Conservation (phyloP, 1,140 invertebrate species). For the Kradibia gibbosae region DNA sequence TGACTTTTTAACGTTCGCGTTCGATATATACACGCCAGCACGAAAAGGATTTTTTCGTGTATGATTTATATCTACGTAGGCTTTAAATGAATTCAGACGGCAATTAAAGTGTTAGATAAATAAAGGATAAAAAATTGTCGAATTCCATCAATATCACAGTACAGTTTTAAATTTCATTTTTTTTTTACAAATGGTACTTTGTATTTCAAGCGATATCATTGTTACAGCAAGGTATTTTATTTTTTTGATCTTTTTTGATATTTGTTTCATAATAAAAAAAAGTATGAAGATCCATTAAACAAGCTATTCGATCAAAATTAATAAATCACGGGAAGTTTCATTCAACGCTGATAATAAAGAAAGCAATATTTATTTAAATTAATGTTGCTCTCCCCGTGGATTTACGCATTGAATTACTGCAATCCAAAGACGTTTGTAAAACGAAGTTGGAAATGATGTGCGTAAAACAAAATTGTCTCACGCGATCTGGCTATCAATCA, state of each 20-base stretch:
- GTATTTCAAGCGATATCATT: no score
- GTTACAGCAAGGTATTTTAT: no score
- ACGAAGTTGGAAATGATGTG: not conserved
- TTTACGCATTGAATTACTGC: not conserved
- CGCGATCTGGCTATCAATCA: slow-evolving; percentile 47
- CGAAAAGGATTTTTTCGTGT: not conserved
- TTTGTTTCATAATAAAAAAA: no score
- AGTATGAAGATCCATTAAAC: not conserved
- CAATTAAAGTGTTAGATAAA: no score
- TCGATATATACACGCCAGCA: no score
- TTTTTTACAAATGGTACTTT: no score
- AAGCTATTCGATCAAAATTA: not conserved
- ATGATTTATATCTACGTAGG: no score
- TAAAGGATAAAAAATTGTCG: no score
- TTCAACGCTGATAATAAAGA: not conserved
- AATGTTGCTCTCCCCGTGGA: not conserved
- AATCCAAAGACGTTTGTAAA: not conserved
- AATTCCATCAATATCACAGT: no score
- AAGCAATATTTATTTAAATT: not conserved
- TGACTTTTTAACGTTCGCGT: not conserved
- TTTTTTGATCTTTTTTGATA: no score
- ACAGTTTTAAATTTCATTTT: no score
- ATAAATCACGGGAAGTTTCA: not conserved
- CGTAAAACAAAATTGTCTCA: slow-evolving; percentile 9
- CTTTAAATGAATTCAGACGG: no score